Evolutionary conservation across 1,140 invertebrate genomes (phyloP).

Genomic region (Pemphigus obesinymphae): DNA sequence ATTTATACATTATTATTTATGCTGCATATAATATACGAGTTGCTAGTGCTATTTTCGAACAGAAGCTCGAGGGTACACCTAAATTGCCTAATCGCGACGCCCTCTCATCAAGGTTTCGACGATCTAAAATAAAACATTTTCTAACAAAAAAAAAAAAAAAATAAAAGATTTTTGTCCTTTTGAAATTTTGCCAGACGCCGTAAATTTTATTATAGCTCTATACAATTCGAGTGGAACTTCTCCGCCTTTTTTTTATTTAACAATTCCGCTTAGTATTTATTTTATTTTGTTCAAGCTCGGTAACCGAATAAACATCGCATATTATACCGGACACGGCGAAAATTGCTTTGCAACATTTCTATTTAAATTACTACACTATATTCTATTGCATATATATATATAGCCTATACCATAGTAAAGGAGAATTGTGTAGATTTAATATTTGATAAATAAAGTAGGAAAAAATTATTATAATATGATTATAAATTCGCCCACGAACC

Average conservation of each 20-base stretch:
- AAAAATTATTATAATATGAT: not conserved
- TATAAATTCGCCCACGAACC: conserved; percentile 15
- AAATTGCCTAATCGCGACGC: conserved; percentile 27
- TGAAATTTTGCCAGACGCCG: conserved; percentile 26
- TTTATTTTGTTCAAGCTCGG: conserved; percentile 3
- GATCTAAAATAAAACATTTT: conserved; percentile 28
- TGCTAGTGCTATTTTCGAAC: conserved; percentile 19
- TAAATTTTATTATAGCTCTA: conserved; percentile 4
- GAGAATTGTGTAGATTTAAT: conserved; percentile 21
- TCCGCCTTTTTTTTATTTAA: not conserved
- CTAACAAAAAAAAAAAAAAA: not conserved
- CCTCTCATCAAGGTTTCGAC: conserved; percentile 30
- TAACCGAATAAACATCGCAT: not conserved
- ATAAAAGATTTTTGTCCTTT: conserved; percentile 8
- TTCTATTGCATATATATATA: not conserved
- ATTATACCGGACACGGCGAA: not conserved
- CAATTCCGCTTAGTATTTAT: not conserved
- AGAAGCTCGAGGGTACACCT: conserved; percentile 15
- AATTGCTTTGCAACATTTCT: conserved; percentile 1
- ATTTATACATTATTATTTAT: not conserved
- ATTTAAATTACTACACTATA: conserved; percentile 2
- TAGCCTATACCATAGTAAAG: too few relatives aligned
- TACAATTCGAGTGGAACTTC: conserved; percentile 5
- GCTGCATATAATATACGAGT: not conserved
- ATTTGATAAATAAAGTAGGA: conserved; percentile 6